Evolutionary conservation across 2,888 invertebrate genomes (phyloP), one percentile per base, ranked within the genome.

Genomic region (Cosmorhoe ocellata): DNA sequence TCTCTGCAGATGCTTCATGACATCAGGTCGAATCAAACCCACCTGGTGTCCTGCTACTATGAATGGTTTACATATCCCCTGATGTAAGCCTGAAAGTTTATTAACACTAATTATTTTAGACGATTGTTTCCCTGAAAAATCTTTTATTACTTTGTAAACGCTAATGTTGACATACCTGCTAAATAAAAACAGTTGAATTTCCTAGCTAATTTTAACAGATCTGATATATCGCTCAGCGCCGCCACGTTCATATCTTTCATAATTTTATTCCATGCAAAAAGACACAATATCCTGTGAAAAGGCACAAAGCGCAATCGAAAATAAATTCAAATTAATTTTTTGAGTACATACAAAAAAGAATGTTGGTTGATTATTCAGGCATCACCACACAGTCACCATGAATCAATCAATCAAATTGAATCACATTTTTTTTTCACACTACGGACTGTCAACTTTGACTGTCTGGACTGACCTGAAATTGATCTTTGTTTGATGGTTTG

Each of bases 151-250:
- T 24, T 24, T 3, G 7, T 4, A 18, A 18, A 18, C 4, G 2
- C 18, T 18, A 24, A 36, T 50, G 51, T 52, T 55, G 48, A 71
- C 67, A 59, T 76, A 96, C 96, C 96, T 92, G 95, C 93, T 90
- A 97, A 86, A 85, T 96, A 96, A 86, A 97, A 97, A 91, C 95
- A 95, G 90, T 97, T 97, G 89, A 96, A 96, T 91, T 95, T 95
- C 80, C 95, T 93, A 55, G 96, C 96, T 81, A 96, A 92, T 90
- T 94, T 94, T 74, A 96, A 88, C 74, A 96, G 91, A 69, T 88
- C 89, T 39, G 89, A 90, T 76, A 84, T 80, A 59, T 81, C 84
- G 64, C 80, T 85, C 70, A 83, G 82, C 62, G 79, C 69, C 63
- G 78, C 67, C 61, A 86, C 83, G 81, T 82, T 84, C 89, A 90